These are phyloP conservation scores for Drosophila nr. fundita DNA, from an alignment of 2,888 invertebrate species.

Conservation along the genomic window DNA sequence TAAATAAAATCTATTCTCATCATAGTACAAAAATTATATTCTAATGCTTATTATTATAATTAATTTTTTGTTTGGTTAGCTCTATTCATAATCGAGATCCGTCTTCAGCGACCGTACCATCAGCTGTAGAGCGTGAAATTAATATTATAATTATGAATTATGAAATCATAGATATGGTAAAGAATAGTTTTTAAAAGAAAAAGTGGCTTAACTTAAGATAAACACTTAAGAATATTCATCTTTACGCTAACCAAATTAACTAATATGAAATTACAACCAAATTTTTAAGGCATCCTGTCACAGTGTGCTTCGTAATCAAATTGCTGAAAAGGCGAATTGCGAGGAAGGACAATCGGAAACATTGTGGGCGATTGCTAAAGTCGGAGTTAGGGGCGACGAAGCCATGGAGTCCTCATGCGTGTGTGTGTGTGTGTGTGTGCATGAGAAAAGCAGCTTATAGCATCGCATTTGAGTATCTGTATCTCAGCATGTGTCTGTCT, in stretches of 20 bases:
- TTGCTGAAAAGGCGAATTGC: slow-evolving; percentile 67
- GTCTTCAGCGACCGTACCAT: no score
- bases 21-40: not conserved
- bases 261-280: not conserved
- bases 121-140: not conserved
- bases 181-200: not conserved
- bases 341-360: slow-evolving; percentile 59
- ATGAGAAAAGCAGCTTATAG: slow-evolving; percentile 75
- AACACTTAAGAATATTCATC: not conserved
- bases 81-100: not conserved
- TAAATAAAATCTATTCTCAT: not conserved
- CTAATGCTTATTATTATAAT: not conserved
- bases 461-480: slow-evolving; percentile 53
- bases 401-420: slow-evolving; percentile 58
- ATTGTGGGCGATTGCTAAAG: slow-evolving; percentile 33
- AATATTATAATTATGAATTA: not conserved
- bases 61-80: not conserved
- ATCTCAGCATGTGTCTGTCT: slow-evolving; percentile 39
- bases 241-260: not conserved
- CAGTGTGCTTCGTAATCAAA: slow-evolving; percentile 73
- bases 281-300: not conserved
- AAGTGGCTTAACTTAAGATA: no score
- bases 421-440: slow-evolving; percentile 32
- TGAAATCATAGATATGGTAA: not conserved
- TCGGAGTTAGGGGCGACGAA: slow-evolving; percentile 39